Evolutionary conservation across 92 coral and sea anemone genomes (phyloP).

Genomic region (Montipora capitata): DNA sequence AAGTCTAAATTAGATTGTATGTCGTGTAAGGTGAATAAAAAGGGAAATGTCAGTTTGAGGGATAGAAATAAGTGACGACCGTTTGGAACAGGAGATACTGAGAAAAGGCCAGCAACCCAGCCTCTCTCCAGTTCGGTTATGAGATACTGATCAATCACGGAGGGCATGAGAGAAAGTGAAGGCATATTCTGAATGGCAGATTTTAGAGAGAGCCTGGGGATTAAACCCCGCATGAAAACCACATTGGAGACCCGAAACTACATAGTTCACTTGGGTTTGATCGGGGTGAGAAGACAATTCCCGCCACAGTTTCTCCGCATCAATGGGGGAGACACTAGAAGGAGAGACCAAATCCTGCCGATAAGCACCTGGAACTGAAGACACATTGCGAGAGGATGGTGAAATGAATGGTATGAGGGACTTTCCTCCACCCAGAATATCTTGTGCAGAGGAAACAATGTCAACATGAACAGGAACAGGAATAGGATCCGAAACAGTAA

Average conservation of each 20-base stretch:
- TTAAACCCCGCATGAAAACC: not conserved
- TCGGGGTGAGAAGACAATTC: not conserved
- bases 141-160: not conserved
- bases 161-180: not conserved
- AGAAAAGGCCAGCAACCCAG: not conserved
- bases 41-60: no score
- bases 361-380: not conserved
- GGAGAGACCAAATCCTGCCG: constrained; percentile 12
- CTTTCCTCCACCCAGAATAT: not conserved
- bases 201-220: not conserved
- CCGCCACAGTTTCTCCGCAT: not conserved
- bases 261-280: constrained; percentile 14
- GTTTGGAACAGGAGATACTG: no score
- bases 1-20: no score
- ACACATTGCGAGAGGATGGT: not conserved
- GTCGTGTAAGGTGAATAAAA: no score
- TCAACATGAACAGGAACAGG: not conserved
- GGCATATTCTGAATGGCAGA: not conserved
- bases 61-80: no score
- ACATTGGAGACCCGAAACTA: not conserved
- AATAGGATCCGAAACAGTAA: not conserved
- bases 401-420: not conserved
- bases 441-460: not conserved
- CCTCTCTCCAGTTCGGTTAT: not conserved
- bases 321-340: not conserved